Conservation (phyloP, 2,113 vertebrate genomes). For the Chaetura pelagica region DNA sequence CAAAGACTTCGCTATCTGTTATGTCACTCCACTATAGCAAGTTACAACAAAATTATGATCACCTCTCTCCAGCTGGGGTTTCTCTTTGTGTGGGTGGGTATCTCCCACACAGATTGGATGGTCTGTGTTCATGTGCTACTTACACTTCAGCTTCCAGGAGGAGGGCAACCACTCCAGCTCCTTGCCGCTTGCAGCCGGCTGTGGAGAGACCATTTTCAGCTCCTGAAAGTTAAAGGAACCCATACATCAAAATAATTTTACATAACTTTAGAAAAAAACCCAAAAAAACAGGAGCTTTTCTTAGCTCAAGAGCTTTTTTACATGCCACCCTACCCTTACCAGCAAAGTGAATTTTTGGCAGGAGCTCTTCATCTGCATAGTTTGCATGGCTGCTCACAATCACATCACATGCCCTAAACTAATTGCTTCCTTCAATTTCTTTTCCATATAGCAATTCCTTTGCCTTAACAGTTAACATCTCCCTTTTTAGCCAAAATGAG, state of each 20-base stretch:
- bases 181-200: not conserved
- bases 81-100: accelerated
- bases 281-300: not conserved
- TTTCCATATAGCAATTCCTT: not conserved
- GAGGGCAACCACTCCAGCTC: not conserved
- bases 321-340: not conserved
- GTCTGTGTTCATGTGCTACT: not conserved
- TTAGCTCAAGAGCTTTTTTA: not conserved
- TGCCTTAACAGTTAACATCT: not conserved
- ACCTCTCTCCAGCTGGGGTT: not conserved
- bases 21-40: not conserved
- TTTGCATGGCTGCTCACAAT: not conserved
- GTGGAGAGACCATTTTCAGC: not conserved
- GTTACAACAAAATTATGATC: not conserved
- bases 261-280: not conserved
- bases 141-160: not conserved
- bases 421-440: not conserved
- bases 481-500: not conserved
- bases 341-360: not conserved
- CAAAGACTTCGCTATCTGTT: not conserved
- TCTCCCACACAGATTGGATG: not conserved
- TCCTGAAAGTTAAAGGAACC: not conserved
- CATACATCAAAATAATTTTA: not conserved
- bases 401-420: not conserved
- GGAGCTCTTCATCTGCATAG: not conserved